Evolutionary conservation across 2,888 invertebrate species (phyloP).

Genomic region (Microdon myrmicae): DNA sequence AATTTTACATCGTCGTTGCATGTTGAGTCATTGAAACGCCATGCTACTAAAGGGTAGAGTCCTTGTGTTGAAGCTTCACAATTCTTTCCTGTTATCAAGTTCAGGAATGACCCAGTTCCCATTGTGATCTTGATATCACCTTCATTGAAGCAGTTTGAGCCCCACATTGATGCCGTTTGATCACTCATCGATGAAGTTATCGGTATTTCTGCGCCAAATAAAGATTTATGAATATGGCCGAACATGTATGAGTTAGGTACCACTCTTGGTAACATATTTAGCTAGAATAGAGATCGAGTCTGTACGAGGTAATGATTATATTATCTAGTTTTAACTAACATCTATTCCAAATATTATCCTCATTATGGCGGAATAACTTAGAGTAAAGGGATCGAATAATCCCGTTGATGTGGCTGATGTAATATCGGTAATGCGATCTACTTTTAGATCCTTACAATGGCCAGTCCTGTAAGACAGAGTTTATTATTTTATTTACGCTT

Average conservation of each 20-base stretch:
- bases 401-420: constrained; percentile 92
- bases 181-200: constrained; percentile 72
- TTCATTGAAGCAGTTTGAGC: constrained; percentile 80
- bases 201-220: constrained; percentile 80
- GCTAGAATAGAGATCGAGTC: constrained; percentile 27
- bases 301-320: too few relatives aligned
- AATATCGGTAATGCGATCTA: constrained; percentile 83
- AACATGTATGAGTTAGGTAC: constrained; percentile 82
- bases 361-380: constrained; percentile 81
- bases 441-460: constrained; percentile 53
- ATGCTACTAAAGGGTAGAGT: constrained; percentile 91
- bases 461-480: constrained; percentile 56
- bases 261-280: constrained; percentile 80
- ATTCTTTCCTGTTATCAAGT: constrained; percentile 80
- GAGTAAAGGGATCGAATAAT: constrained; percentile 90
- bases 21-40: constrained; percentile 70
- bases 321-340: constrained; percentile 53
- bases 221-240: constrained; percentile 72
- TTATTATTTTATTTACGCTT: background rate
- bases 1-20: constrained; percentile 70
- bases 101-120: constrained; percentile 91
- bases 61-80: constrained; percentile 87
- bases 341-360: constrained; percentile 77
- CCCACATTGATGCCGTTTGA: constrained; percentile 90
- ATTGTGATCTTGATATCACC: constrained; percentile 89